Base-by-base conservation (phyloP, 1,140 invertebrate species). In the Eciton burchellii region DNA sequence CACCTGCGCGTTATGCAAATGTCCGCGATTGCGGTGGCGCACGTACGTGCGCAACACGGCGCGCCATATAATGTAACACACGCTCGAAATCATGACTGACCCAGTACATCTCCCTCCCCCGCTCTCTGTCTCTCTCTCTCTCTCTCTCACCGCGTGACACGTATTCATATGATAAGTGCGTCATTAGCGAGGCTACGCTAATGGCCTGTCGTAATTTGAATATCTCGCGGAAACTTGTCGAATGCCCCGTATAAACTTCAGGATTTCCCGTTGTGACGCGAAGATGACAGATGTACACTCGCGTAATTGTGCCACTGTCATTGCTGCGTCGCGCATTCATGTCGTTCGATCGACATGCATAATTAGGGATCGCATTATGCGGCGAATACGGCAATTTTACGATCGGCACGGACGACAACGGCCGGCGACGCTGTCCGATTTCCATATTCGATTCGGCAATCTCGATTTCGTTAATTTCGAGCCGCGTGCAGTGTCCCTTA, bases 121-220 rank as follows among this genome's bases (percentile, higher is more conserved):
- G n/a, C n/a, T n/a, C n/a, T n/a, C n/a, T n/a, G n/a, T n/a, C n/a
- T n/a, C n/a, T n/a, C n/a, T n/a, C n/a, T n/a, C n/a, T n/a, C n/a
- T n/a, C n/a, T 84, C 85, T 74, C 68, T 29, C 35, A 81, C 85
- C 70, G 62, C 35, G 62, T 74, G 85, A 83, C 86, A 65, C 70
- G 86, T 62, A 87, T 87, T 87, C 86, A 87, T 86, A 87, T 87
- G 86, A 84, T 87, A 87, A 87, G 54, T 77, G 68, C 41, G 66
- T 82, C 73, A 83, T 86, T 86, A 86, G 72, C 26, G 72, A 24
- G 57, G 60, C 81, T 45, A 82, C 35, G 66, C 84, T 87, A 87
- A 87, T 77, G 74, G 49, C 62, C 24, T 56, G 21, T 49, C 57
- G 35, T 68, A 68, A 79, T 79, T 79, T 79, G 74, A 79, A 79